phyloP scores from a whole-genome alignment of 2,797 vertebrate genomes.

The Eutrigla gurnardus region DNA sequence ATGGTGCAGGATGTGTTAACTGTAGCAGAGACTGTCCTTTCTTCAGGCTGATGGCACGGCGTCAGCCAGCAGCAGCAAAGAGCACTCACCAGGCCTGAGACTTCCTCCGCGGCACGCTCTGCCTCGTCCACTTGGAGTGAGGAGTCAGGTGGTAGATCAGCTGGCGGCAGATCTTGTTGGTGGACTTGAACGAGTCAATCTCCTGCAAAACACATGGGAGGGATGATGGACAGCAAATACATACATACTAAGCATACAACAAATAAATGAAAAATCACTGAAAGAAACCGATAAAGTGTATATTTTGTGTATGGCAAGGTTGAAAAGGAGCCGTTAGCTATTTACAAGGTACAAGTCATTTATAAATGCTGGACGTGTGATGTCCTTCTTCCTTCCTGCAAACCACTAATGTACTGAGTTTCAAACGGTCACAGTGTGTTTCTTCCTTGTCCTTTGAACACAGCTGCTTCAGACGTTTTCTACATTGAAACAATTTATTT shows the following conservation, averaged over 20 bases:
- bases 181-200: constrained; percentile 87
- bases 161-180: constrained; percentile 92
- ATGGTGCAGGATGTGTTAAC: constrained; percentile 13
- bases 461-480: constrained; percentile 53
- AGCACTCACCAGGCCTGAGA: constrained; percentile 88
- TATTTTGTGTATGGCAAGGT: neutral
- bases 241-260: neutral
- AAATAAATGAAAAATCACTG: neutral
- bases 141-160: constrained; percentile 93
- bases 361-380: constrained; percentile 14
- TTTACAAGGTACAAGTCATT: constrained; percentile 10
- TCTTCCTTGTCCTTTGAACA: constrained; percentile 42
- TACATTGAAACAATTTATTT: constrained; percentile 34
- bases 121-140: constrained; percentile 87
- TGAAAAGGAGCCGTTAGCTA: neutral
- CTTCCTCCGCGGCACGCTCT: constrained; percentile 86
- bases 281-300: neutral
- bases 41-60: constrained; percentile 22
- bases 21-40: neutral
- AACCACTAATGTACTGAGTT: constrained; percentile 25
- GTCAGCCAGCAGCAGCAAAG: constrained; percentile 9
- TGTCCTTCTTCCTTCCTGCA: constrained; percentile 17
- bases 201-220: constrained; percentile 78
- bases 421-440: constrained; percentile 34
- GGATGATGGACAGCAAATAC: neutral